phyloP scores from a whole-genome alignment of 2,888 invertebrate genomes.

The Drosophila greeni region DNA sequence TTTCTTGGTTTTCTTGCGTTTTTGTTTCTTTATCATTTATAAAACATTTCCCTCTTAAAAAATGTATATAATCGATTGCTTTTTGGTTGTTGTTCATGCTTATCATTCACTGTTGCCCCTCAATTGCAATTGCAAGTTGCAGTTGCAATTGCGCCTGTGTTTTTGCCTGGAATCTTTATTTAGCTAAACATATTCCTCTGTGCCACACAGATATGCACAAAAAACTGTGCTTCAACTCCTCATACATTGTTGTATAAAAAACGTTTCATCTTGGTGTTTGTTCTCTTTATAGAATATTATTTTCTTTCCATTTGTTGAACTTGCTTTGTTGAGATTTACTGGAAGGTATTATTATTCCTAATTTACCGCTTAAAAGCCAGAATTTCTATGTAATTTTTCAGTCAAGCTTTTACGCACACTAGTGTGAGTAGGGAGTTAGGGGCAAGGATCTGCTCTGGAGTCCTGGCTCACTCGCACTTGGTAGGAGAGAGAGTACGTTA shows the following conservation, averaged over 20 bases:
- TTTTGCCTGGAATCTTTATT: slow-evolving; percentile 10
- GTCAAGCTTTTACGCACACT: slow-evolving; percentile 65
- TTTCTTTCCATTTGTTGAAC: slow-evolving; percentile 37
- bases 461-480: slow-evolving; percentile 7
- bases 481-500: neutral
- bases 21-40: slow-evolving; percentile 46
- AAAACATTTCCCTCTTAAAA: slow-evolving; percentile 63
- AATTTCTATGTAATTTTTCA: slow-evolving; percentile 47
- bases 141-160: slow-evolving; percentile 9
- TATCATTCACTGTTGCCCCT: slow-evolving; percentile 35
- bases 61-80: slow-evolving; percentile 72
- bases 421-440: slow-evolving; percentile 13
- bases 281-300: slow-evolving; percentile 24
- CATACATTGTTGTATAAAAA: slow-evolving; percentile 47
- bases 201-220: slow-evolving; percentile 33
- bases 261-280: slow-evolving; percentile 37
- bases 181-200: slow-evolving; percentile 9
- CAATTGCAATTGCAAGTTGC: neutral
- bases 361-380: slow-evolving; percentile 56
- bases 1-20: slow-evolving; percentile 57
- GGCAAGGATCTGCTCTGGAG: neutral
- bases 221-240: slow-evolving; percentile 47
- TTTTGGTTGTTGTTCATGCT: slow-evolving; percentile 60
- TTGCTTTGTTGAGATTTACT: slow-evolving; percentile 47
- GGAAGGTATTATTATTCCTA: slow-evolving; percentile 57